Base-by-base conservation (phyloP, 2,113 vertebrate genomes). In the Stigmatopora nigra region DNA sequence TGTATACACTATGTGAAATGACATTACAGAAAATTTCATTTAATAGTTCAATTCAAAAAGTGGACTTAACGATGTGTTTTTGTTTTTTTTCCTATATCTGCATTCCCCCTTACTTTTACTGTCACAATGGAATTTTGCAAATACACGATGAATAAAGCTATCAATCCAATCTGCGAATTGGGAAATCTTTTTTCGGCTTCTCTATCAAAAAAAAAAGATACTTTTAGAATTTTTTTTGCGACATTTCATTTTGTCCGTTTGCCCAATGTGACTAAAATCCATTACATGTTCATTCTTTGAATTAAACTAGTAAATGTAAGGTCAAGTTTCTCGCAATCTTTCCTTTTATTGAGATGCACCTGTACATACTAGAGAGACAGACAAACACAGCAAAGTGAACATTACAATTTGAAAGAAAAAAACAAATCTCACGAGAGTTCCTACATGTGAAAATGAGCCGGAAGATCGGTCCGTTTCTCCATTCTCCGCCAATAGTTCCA, bases 381-480 rank as follows among this genome's bases (percentile, higher is more conserved):
- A 61, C n/a, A 45, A 20, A 65, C 69, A 77, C 49, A 55, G 6
- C 64, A 63, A 77, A 17, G 61, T 49, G 63, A 36, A 79, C 61
- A 78, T 55, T 55, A 22, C 59, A 46, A 75, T 71, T 64, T 20
- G 49, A 58, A 52, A 69, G 66, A 51, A 31, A 55, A 20, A 55
- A 55, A 49, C 3, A 74, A 68, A 35, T 68, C 70, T 78, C 70
- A 84, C 76, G 75, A 64, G 75, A 64, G 69, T 56, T 76, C 62
- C 76, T 76, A 82, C 64, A 70, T 58, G 79, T 70, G 68, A 82
- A 74, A 76, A 76, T 59, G 56, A 81, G 64, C 68, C 70, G 65
- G 64, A 71, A 70, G 84, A 78, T 72, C 80, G 73, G 68, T 78
- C 73, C 74, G 70, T 64, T 66, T 75, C 64, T 74, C n/a, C 58